Evolutionary conservation across 64 coral and sea anemone species (phyloP), one percentile per base, ranked within the genome.

Genomic region (Stichodactyla helianthus): DNA sequence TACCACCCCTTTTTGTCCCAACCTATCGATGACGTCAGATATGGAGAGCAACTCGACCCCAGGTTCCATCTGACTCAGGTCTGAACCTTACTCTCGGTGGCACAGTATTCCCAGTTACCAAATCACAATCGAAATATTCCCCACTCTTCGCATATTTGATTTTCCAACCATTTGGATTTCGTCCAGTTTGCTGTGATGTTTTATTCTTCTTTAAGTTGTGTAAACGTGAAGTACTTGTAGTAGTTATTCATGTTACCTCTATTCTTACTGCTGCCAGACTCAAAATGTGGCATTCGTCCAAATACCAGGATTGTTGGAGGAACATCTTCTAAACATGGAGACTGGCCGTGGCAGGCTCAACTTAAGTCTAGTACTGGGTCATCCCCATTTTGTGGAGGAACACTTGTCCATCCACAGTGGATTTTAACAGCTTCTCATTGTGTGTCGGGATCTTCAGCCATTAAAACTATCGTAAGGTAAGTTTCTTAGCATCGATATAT

Each of bases 291-390:
- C 5, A 10, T 27, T 26, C 65, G 92, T 51, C 92, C 92, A 6
- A 76, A 55, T 18, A 68, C 88, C 0, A 83, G 92, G 17, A 93
- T 89, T 5, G 84, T 89, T 57, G 84, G 88, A 15, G 92, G 92
- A n/a, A 17, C 53, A 4, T 58, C 88, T 5, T 54, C 92, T n/a
- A 44, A 77, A 4, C 85, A 86, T 6, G 82, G 86, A 71, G 86
- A 86, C 27, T 87, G 88, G 88, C 88, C 92, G 0, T 94, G 92
- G 92, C 92, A 94, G 35, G 92, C 88, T 6, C 88, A 90, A 50
- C 27, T 94, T 12, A 59, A 68, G 17, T 86, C 55, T 44, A 11
- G 64, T 7, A 52, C 70, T 2, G 44, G 58, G 25, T 77, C 83
- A 4, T 83, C 54, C 31, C 91, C 87, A 11, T 88, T 88, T 17